Percentiles rank a stretch among this genome's conserved stretches.
Conservation (phyloP, 2,113 vertebrate species). For the Apteryx mantelli region DNA sequence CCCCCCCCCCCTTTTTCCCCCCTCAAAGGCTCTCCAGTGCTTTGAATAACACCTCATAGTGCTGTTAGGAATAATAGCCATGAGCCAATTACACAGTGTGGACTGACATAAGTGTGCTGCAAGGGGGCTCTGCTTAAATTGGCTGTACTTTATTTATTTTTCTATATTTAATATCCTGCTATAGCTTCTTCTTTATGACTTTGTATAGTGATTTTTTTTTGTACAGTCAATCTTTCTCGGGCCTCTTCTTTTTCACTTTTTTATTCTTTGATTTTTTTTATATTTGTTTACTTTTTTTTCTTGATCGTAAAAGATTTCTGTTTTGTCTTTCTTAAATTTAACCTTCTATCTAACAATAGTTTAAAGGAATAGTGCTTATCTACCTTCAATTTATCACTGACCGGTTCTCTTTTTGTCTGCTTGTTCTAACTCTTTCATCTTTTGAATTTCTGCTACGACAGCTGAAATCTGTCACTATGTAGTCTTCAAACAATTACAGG, state of each 20-base stretch:
- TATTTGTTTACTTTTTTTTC: background rate
- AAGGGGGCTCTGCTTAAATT: background rate
- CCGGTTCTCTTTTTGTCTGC: slow-evolving; percentile 35
- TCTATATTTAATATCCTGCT: background rate
- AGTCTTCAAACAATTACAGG: slow-evolving; percentile 48
- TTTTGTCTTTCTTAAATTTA: slow-evolving; percentile 3
- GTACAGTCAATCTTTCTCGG: background rate
- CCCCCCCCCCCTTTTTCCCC: background rate
- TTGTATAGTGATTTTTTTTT: background rate
- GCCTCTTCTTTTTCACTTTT: background rate
- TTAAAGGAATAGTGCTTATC: slow-evolving; percentile 12
- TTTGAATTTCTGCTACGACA: slow-evolving; percentile 2
- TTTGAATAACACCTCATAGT: slow-evolving; percentile 51
- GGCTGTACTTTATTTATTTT: slow-evolving; percentile 35
- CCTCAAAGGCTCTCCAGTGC: slow-evolving; percentile 29
- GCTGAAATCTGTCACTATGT: slow-evolving; percentile 18
- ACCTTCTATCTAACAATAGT: background rate
- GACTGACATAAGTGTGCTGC: slow-evolving; percentile 14
- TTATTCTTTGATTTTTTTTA: background rate
- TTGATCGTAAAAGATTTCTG: background rate
- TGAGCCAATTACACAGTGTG: slow-evolving; percentile 38
- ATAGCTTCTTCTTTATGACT: background rate
- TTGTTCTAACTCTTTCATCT: slow-evolving; percentile 58
- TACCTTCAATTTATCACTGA: slow-evolving; percentile 6
- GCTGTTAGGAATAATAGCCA: slow-evolving; percentile 51